A percentile compares a stretch with the other conserved stretches of the same genome.
Evolutionary conservation across 2,797 vertebrate species (phyloP).

Genomic region (Sebastes diploproa): DNA sequence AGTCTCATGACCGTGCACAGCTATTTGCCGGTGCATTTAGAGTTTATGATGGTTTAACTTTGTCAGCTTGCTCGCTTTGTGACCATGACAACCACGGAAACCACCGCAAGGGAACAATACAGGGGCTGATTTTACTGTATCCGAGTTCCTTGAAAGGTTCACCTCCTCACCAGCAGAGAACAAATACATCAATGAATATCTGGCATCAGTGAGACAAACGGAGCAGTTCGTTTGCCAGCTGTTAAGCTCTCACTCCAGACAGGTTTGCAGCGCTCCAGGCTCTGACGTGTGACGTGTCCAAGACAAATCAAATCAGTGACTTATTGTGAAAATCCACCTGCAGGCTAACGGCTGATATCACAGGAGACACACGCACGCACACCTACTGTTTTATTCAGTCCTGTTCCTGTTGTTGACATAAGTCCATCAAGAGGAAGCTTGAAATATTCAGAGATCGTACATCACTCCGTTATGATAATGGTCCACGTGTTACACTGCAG

Average conservation of each 20-base stretch:
- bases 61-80: background rate
- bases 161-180: background rate
- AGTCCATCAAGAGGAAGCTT: background rate
- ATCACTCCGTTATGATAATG: background rate
- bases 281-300: background rate
- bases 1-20: background rate
- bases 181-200: background rate
- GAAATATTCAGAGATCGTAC: background rate
- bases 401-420: background rate
- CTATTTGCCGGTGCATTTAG: background rate
- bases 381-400: background rate
- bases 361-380: background rate
- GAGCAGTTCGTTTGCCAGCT: background rate
- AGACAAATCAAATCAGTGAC: background rate
- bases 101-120: background rate
- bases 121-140: background rate
- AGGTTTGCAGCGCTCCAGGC: background rate
- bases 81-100: background rate
- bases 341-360: too few species aligned
- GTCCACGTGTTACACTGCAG: background rate
- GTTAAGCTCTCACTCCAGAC: background rate
- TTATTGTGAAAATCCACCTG: background rate
- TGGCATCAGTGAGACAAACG: background rate
- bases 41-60: background rate
- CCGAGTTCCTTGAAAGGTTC: background rate